Conservation (phyloP, 2,797 vertebrate species). For the Tenualosa thibaudeaui region DNA sequence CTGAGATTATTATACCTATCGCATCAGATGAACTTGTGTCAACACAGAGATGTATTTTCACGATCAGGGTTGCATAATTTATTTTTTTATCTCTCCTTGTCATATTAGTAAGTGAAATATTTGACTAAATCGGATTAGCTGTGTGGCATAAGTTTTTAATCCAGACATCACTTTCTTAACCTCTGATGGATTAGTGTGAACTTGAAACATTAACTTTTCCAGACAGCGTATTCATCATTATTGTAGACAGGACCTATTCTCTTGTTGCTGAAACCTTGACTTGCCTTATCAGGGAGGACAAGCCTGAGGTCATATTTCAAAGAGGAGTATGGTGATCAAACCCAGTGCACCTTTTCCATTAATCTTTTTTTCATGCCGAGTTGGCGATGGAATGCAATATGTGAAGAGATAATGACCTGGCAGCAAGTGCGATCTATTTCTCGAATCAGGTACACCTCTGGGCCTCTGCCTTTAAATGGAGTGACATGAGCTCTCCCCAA, state of each 20-base stretch:
- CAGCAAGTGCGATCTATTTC: not conserved
- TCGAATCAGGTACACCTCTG: not conserved
- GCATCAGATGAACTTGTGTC: too few relatives aligned
- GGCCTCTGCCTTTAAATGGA: not conserved
- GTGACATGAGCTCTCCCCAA: not conserved
- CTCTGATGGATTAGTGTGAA: not conserved
- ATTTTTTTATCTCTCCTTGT: not conserved
- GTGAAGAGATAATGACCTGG: slow-evolving; percentile 4
- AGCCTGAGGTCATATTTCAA: slow-evolving; percentile 16
- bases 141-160: not conserved
- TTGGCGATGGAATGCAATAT: slow-evolving; percentile 11
- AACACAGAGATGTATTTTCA: not conserved
- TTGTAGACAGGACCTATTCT: not conserved
- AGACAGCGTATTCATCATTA: slow-evolving; percentile 19
- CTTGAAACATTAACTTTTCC: not conserved
- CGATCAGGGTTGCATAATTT: not conserved
- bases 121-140: not conserved
- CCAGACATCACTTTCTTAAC: not conserved
- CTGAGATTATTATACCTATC: too few relatives aligned
- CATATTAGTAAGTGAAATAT: not conserved
- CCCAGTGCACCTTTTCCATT: not conserved
- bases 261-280: not conserved
- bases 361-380: not conserved
- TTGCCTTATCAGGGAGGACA: slow-evolving; percentile 3
- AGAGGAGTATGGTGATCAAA: slow-evolving; percentile 1